phyloP scores from a whole-genome alignment of 2,113 vertebrate species.

The Gopherus evgoodei region DNA sequence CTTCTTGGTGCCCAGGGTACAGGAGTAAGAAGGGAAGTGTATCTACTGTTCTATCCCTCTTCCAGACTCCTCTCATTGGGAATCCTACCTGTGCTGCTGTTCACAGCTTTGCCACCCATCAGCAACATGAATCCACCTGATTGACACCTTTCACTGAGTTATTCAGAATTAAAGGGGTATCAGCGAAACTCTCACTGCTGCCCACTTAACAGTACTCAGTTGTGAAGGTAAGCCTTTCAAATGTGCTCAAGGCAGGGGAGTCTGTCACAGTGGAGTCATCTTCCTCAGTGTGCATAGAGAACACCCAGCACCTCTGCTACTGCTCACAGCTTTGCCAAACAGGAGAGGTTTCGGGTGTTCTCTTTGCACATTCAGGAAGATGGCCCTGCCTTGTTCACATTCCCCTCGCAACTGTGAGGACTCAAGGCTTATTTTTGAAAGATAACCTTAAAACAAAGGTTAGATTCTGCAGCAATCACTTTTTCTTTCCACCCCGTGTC shows the following conservation, averaged over 20 bases:
- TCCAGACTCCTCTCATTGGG: neutral
- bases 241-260: neutral
- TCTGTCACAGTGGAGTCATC: neutral
- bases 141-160: neutral
- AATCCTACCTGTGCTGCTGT: fast-evolving
- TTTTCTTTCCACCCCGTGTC: neutral
- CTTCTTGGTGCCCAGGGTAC: fast-evolving
- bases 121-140: neutral
- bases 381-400: neutral
- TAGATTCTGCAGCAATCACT: neutral
- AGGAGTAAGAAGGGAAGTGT: neutral
- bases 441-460: neutral
- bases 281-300: neutral
- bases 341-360: neutral
- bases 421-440: neutral
- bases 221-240: neutral
- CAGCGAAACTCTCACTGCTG: neutral
- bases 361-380: neutral
- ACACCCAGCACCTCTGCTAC: neutral
- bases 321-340: neutral
- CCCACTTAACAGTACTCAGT: neutral
- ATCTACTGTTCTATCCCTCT: fast-evolving
- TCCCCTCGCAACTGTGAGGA: neutral
- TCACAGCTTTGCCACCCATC: neutral
- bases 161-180: neutral